phyloP scores from a whole-genome alignment of 1,140 invertebrate species.

The Planococcus citri region DNA sequence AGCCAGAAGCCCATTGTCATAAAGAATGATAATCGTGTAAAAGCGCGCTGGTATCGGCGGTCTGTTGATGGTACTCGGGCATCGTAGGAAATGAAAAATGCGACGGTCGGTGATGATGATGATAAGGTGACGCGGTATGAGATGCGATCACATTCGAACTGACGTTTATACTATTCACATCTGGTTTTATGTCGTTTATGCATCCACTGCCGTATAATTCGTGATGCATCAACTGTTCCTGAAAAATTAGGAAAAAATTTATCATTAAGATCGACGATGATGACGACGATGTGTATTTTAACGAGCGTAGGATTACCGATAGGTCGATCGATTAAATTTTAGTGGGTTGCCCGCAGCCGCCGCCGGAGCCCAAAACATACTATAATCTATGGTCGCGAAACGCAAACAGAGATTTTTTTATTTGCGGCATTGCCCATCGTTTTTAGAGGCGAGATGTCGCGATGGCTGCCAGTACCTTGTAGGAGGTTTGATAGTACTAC shows the following conservation, averaged over 20 bases:
- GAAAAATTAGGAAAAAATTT: neutral
- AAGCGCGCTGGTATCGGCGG: constrained; percentile 23
- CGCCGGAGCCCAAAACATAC: no score
- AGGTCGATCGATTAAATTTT: neutral
- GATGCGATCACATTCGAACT: neutral
- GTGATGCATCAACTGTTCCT: constrained; percentile 14
- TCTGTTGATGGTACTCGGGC: constrained; percentile 15
- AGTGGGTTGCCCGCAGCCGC: no score
- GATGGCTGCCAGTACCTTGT: neutral
- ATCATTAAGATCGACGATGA: neutral
- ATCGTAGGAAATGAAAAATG: constrained; percentile 11
- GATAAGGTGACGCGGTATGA: constrained; percentile 10
- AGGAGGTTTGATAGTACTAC: neutral
- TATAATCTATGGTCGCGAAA: neutral
- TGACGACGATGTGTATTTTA: neutral
- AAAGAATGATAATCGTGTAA: constrained; percentile 32
- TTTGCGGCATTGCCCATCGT: neutral
- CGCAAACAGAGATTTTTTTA: neutral
- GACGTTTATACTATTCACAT: constrained; percentile 7
- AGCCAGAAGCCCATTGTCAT: constrained; percentile 33
- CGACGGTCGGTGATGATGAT: constrained; percentile 5
- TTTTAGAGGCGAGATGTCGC: neutral
- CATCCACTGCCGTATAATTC: constrained; percentile 16
- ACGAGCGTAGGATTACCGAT: neutral
- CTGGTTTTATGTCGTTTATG: constrained; percentile 16